phyloP scores from a whole-genome alignment of 2,888 invertebrate species.

The Gasteruption jaculator region DNA sequence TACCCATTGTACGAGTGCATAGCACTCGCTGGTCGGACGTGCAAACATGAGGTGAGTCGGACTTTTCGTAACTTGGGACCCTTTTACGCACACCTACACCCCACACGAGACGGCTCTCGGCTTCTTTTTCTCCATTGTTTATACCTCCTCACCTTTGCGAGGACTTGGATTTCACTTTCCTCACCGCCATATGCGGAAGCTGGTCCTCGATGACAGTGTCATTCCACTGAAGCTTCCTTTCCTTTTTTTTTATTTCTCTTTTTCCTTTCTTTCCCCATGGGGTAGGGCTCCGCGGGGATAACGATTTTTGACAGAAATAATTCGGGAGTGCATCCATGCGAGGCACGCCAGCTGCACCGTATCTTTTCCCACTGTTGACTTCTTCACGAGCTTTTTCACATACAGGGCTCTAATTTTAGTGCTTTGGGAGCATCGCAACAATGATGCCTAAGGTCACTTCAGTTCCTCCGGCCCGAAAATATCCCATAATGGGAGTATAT shows the following conservation, averaged over 20 bases:
- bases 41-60: constrained; percentile 49
- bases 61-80: neutral
- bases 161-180: no score
- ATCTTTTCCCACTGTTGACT: constrained; percentile 5
- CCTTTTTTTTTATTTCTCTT: neutral
- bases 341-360: constrained; percentile 7
- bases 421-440: no score
- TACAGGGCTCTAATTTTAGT: constrained; percentile 8
- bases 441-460: no score
- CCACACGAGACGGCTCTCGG: neutral
- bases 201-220: neutral
- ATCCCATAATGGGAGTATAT: no score
- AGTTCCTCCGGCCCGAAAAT: no score
- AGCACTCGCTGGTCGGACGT: constrained; percentile 46
- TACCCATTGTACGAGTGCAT: constrained; percentile 47
- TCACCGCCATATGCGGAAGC: no score
- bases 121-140: constrained; percentile 11
- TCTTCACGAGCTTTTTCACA: constrained; percentile 4
- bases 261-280: neutral
- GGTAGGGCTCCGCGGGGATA: constrained; percentile 11
- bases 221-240: neutral
- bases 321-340: constrained; percentile 17
- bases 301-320: constrained; percentile 23
- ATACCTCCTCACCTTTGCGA: constrained; percentile 3
- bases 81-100: neutral